A percentile compares a stretch with the other conserved stretches of the same genome.
Conservation (phyloP, 2,113 vertebrate species). For the Cardinalis cardinalis region DNA sequence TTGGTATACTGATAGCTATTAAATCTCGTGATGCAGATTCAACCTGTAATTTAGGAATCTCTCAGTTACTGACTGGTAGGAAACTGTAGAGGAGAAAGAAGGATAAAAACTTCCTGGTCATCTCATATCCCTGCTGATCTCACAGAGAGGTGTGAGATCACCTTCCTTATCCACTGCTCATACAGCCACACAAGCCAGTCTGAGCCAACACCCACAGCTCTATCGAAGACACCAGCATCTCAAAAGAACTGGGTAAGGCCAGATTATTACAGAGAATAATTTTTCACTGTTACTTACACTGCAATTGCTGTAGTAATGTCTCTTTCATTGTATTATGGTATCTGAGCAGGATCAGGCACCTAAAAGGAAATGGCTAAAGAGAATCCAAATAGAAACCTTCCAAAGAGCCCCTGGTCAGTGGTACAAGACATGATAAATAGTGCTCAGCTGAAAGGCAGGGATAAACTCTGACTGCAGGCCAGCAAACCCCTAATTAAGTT, state of each 20-base stretch:
- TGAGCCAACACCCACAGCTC: neutral
- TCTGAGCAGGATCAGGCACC: neutral
- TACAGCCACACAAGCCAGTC: neutral
- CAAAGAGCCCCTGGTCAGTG: neutral
- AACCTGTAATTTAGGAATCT: neutral
- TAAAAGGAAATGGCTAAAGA: neutral
- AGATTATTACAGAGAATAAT: neutral
- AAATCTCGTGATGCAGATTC: neutral
- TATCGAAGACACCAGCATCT: neutral
- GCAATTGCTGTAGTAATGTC: neutral
- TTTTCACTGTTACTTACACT: neutral
- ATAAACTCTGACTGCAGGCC: neutral
- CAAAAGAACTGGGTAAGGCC: neutral
- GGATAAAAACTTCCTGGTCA: neutral
- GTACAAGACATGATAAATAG: accelerated
- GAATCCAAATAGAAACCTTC: neutral
- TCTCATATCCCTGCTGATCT: neutral
- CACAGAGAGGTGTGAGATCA: neutral
- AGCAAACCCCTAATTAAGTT: neutral
- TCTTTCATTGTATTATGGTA: accelerated
- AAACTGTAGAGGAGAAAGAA: neutral
- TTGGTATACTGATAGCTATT: neutral
- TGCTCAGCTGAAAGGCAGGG: neutral
- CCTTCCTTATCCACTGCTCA: neutral
- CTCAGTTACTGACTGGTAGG: neutral